These are phyloP conservation scores for Urocynchramus pylzowi DNA, from an alignment of 2,113 vertebrate species.

Conservation along the genomic window DNA sequence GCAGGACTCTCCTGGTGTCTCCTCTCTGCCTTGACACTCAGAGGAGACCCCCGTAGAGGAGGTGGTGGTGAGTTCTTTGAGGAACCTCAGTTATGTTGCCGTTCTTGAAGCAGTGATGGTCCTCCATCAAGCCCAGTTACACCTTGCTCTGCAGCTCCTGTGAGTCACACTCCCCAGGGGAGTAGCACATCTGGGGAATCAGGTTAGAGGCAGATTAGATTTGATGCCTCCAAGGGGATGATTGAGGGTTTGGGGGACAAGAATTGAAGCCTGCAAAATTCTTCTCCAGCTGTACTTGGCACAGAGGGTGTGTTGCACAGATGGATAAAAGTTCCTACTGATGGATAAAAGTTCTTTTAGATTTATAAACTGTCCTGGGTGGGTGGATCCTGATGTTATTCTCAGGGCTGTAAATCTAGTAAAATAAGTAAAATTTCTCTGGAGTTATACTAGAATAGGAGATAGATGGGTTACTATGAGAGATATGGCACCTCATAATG, in stretches of 20 bases:
- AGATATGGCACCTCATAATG: neutral
- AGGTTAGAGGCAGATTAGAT: neutral
- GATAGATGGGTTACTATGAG: neutral
- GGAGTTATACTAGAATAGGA: neutral
- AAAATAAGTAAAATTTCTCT: neutral
- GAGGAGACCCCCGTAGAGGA: fast-evolving
- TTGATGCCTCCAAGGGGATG: neutral
- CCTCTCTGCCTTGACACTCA: neutral
- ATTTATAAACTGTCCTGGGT: neutral
- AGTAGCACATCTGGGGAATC: neutral
- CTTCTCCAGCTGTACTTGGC: neutral
- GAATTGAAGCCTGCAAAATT: neutral
- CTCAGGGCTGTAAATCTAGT: neutral
- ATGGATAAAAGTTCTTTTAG: neutral
- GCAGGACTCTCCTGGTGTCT: neutral
- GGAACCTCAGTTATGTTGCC: neutral
- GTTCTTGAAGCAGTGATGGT: neutral
- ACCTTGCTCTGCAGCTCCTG: neutral
- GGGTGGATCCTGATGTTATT: neutral
- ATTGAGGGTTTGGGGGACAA: neutral
- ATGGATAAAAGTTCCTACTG: neutral
- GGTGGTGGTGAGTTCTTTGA: neutral
- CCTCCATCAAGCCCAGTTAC: neutral
- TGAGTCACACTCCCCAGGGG: neutral
- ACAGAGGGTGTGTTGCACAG: neutral